phyloP scores from a whole-genome alignment of 2,113 vertebrate genomes.

The Grammomys surdaster region DNA sequence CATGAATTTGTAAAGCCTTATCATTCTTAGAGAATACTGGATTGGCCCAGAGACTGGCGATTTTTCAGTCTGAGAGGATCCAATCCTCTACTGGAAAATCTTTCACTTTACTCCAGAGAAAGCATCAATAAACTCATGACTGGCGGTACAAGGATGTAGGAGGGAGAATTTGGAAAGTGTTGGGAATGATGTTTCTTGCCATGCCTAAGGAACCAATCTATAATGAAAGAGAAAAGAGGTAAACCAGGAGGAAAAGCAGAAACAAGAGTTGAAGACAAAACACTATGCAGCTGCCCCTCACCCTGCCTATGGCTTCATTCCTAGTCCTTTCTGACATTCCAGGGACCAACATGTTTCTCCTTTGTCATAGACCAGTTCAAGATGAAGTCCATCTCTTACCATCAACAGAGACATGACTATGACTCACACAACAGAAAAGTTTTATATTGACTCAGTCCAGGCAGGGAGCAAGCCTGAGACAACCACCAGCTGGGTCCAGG shows the following conservation, averaged over 20 bases:
- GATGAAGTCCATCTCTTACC: slow-evolving; percentile 9
- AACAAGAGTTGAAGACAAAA: not conserved
- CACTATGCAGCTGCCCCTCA: not conserved
- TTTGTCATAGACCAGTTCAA: slow-evolving; percentile 23
- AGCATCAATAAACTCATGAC: not conserved
- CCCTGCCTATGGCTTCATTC: not conserved
- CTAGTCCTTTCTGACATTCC: not conserved
- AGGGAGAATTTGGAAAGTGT: not conserved
- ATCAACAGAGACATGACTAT: slow-evolving; percentile 31
- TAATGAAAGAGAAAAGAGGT: not conserved
- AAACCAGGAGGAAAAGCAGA: not conserved
- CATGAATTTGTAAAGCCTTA: not conserved
- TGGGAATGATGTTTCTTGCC: not conserved
- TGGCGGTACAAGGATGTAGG: not conserved
- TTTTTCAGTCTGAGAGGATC: not conserved
- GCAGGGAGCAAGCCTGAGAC: too few relatives aligned
- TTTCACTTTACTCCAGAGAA: slow-evolving; percentile 26
- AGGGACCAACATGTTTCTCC: not conserved
- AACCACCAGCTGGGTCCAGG: too few relatives aligned
- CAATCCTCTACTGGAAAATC: not conserved
- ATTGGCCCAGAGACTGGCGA: not conserved
- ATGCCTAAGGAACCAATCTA: not conserved
- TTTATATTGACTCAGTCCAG: not conserved
- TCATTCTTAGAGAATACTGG: not conserved
- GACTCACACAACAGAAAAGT: slow-evolving; percentile 21